phyloP scores from a whole-genome alignment of 1,140 invertebrate genomes.

The Lerema accius region DNA sequence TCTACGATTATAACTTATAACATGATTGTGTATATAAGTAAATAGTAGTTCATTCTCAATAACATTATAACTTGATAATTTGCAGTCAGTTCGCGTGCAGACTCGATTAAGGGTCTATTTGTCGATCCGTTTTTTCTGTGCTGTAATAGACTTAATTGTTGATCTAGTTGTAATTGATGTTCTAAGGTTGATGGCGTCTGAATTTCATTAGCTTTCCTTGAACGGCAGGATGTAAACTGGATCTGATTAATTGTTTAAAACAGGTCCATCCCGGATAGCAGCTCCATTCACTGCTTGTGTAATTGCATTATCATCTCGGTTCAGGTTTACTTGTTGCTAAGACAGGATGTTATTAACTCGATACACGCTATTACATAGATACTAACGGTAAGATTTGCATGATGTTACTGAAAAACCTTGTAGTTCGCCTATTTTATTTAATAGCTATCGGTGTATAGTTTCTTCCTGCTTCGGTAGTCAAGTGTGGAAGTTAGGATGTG shows the following conservation, averaged over 20 bases:
- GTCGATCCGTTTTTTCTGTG: not conserved
- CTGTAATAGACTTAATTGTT: not conserved
- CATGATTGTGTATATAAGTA: too few relatives aligned
- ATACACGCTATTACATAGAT: not conserved
- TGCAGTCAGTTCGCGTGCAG: conserved; percentile 8
- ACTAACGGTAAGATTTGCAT: not conserved
- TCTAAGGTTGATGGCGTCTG: conserved; percentile 3
- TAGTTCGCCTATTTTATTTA: too few relatives aligned
- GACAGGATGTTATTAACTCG: conserved; percentile 3
- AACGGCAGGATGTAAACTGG: conserved; percentile 49
- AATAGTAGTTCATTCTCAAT: too few relatives aligned
- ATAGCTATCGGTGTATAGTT: too few relatives aligned
- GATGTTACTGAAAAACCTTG: not conserved
- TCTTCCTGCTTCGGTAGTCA: too few relatives aligned
- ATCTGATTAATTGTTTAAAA: conserved; percentile 37
- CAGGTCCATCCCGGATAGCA: conserved; percentile 36
- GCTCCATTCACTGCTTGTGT: conserved; percentile 22
- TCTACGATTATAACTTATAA: too few relatives aligned
- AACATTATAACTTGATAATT: conserved; percentile 28
- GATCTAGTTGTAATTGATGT: not conserved
- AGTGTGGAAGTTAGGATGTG: too few relatives aligned
- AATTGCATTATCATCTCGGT: conserved; percentile 17
- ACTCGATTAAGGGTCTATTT: not conserved
- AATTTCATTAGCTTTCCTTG: conserved; percentile 42
- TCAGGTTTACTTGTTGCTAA: conserved; percentile 1